phyloP scores from a whole-genome alignment of 1,140 invertebrate genomes.

The Saccostrea cuccullata region DNA sequence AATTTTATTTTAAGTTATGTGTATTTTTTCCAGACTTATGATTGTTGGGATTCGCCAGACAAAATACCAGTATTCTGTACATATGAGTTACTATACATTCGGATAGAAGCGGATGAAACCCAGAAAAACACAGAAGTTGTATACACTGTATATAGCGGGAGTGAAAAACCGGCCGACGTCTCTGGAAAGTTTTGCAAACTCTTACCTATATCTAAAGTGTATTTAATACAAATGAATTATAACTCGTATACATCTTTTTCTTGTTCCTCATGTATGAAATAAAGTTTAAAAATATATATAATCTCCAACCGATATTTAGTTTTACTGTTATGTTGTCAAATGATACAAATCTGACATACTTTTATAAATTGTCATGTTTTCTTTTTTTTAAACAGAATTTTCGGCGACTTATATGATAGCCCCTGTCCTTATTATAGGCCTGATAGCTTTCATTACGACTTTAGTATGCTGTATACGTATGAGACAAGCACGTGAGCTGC shows the following conservation, averaged over 20 bases:
- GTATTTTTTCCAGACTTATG: not conserved
- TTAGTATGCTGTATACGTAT: not conserved
- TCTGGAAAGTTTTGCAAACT: not conserved
- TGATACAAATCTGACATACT: not conserved
- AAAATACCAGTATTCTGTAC: not conserved
- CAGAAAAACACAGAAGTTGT: not conserved
- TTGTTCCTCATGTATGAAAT: not conserved
- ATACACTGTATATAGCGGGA: not conserved
- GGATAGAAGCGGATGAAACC: not conserved
- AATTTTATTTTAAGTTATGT: not conserved
- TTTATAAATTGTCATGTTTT: not conserved
- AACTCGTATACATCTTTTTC: not conserved
- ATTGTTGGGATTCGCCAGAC: not conserved
- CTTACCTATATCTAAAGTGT: not conserved
- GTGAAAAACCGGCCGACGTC: not conserved
- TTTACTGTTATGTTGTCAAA: not conserved
- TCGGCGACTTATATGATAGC: not conserved
- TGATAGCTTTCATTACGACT: not conserved
- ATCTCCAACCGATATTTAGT: not conserved
- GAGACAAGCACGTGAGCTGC: not conserved
- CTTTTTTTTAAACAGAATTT: not conserved
- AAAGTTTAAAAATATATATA: not conserved
- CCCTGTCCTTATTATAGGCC: not conserved
- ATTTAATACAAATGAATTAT: no score
- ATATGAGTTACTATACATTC: conserved; percentile 6